A percentile compares a stretch with the other conserved stretches of the same genome.
Conservation (phyloP, 2,113 vertebrate genomes). For the Vimba vimba region DNA sequence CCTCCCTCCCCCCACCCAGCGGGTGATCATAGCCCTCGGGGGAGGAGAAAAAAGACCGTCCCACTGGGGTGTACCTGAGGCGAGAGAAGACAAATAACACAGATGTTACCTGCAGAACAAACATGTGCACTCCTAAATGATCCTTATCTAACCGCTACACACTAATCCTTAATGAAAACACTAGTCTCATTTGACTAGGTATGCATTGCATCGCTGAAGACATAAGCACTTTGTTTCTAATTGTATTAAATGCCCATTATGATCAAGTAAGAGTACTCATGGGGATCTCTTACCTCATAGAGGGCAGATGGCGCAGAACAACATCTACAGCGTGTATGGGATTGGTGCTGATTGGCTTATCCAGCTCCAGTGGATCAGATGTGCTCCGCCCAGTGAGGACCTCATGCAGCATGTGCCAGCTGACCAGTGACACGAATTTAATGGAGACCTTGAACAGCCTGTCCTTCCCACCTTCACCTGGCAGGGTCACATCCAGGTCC, state of each 20-base stretch:
- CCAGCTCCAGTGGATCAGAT: slow-evolving; percentile 88
- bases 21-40: slow-evolving; percentile 96
- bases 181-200: neutral
- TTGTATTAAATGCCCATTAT: neutral
- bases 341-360: slow-evolving; percentile 97
- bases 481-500: slow-evolving; percentile 95
- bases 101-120: neutral
- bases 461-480: slow-evolving; percentile 96
- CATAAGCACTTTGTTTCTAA: neutral
- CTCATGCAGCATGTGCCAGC: slow-evolving; percentile 97
- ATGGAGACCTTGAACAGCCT: slow-evolving; percentile 95
- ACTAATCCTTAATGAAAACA: neutral
- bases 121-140: neutral
- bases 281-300: slow-evolving; percentile 88
- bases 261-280: slow-evolving; percentile 20
- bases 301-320: slow-evolving; percentile 94
- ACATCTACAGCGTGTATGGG: slow-evolving; percentile 97
- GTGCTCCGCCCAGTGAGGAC: slow-evolving; percentile 87
- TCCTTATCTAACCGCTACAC: too few relatives aligned
- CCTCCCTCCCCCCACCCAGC: slow-evolving; percentile 92
- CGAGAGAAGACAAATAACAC: neutral
- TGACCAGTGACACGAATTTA: slow-evolving; percentile 92
- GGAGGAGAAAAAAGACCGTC: slow-evolving; percentile 96
- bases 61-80: slow-evolving; percentile 92
- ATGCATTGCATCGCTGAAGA: neutral